A percentile compares a stretch with the other conserved stretches of the same genome.
Conservation (phyloP, 1,140 invertebrate species). For the Rhopalosiphum padi region DNA sequence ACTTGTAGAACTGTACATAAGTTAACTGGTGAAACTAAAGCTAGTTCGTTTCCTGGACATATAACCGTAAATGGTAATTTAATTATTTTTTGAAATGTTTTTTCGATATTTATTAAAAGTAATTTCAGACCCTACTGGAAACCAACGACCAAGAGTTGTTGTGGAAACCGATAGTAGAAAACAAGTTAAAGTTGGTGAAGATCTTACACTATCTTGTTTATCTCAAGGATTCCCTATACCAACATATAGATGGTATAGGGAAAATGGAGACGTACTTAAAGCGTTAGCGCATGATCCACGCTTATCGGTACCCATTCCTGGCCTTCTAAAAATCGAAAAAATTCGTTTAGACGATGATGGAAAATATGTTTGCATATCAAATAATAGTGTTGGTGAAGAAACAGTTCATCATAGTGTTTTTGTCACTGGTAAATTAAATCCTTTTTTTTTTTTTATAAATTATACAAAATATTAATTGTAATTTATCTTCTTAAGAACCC, state of each 20-base stretch:
- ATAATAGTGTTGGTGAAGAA: conserved; percentile 86
- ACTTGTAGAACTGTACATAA: conserved; percentile 84
- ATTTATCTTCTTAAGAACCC: conserved; percentile 68
- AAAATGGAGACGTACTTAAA: conserved; percentile 70
- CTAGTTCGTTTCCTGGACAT: conserved; percentile 71
- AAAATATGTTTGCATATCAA: conserved; percentile 84
- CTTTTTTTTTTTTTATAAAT: too few relatives aligned
- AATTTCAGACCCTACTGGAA: conserved; percentile 75
- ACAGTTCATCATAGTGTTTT: conserved; percentile 69
- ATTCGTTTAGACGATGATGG: conserved; percentile 79
- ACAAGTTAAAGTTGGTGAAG: conserved; percentile 72
- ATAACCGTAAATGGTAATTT: conserved; percentile 71
- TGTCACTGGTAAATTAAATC: conserved; percentile 14
- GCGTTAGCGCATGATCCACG: conserved; percentile 71
- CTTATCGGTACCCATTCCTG: conserved; percentile 68
- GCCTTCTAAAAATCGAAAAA: conserved; percentile 71
- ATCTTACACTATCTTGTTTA: conserved; percentile 75
- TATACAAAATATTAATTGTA: neutral
- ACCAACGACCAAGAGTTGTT: conserved; percentile 73
- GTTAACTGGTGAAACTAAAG: conserved; percentile 75
- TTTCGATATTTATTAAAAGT: neutral
- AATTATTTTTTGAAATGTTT: neutral
- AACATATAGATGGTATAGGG: conserved; percentile 76
- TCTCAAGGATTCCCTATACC: conserved; percentile 81
- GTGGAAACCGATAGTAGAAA: conserved; percentile 73